These are phyloP conservation scores for Sciurus carolinensis DNA, from an alignment of 2,797 vertebrate species.

Conservation along the genomic window DNA sequence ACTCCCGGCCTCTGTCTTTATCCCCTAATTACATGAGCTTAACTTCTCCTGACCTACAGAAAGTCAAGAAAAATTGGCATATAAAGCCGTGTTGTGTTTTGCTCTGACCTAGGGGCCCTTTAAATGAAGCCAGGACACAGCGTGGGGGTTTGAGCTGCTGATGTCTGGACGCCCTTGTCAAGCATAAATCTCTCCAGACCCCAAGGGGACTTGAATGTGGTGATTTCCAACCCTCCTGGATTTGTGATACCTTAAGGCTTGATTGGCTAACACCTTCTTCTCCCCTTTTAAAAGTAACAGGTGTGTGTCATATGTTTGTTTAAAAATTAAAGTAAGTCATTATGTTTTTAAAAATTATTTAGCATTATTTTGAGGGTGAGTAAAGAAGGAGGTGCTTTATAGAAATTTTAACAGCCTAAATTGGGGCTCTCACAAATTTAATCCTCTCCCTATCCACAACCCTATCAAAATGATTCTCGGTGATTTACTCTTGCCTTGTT, in stretches of 20 bases:
- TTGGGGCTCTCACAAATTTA: neutral
- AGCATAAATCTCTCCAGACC: constrained; percentile 80
- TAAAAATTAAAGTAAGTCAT: constrained; percentile 72
- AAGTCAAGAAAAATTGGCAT: constrained; percentile 83
- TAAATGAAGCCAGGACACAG: constrained; percentile 80
- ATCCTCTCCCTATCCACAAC: neutral
- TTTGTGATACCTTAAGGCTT: constrained; percentile 77
- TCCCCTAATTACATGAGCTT: constrained; percentile 84
- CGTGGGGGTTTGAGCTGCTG: constrained; percentile 70
- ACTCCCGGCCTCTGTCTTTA: constrained; percentile 73
- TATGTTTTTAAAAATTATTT: constrained; percentile 61
- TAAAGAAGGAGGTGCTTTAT: constrained; percentile 26
- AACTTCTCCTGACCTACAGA: constrained; percentile 82
- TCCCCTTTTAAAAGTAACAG: constrained; percentile 76
- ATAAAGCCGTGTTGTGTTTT: constrained; percentile 83
- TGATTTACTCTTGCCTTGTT: constrained; percentile 9
- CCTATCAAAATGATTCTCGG: neutral
- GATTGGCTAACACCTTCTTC: constrained; percentile 78
- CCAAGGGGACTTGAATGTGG: constrained; percentile 64
- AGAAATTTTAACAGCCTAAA: constrained; percentile 7
- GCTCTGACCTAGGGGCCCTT: constrained; percentile 82
- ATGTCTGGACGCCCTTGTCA: constrained; percentile 71
- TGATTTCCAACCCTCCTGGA: constrained; percentile 76
- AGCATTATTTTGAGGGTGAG: constrained; percentile 39
- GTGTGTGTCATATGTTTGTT: constrained; percentile 77